Evolutionary conservation across 2,888 invertebrate species (phyloP), one percentile per base, ranked within the genome.

Genomic region (Diplazon laetatorius): DNA sequence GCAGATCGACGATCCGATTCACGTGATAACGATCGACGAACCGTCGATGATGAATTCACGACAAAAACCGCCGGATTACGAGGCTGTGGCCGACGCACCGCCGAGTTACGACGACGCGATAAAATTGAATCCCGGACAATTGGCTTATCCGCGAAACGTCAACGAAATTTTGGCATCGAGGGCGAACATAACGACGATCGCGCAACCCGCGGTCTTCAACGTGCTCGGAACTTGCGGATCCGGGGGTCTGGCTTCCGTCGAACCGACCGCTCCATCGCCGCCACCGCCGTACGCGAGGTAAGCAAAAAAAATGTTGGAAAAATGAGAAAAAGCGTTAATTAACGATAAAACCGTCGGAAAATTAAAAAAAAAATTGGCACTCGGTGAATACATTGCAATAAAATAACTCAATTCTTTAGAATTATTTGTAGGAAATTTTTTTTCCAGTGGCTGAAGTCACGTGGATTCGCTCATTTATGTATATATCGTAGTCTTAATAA

Each of bases 61-160:
- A 85, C 94, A 94, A 86, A 95, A 95, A 88, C 95, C 95, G 39
- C 95, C 95, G 1, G 95, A 95, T 89, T 95, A 95, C 90, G 95
- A 95, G 87, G 93, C 94, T 6, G 94, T 95, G 66, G 93, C 94
- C 8, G 94, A 94, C 44, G 93, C 93, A 74, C 95, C 95, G 78
- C 95, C 95, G 0, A 94, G 94, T 16, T 95, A 95, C 90, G 95
- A 95, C 88, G 95, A 95, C 87, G 95, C 95, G 57, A 94, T 95
- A 86, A 95, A 94, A 89, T 91, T 95, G 79, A 93, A 93, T 91
- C 95, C 95, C 16, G 92, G 93, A 81, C 91, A 93, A 48, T 90
- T 94, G 81, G 78, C 85, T 14, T 87, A 85, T 65, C 70, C 84
- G 44, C 86, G 84, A 76, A 87, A 84, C 71, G 84, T 83, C 42